A percentile compares a stretch with the other conserved stretches of the same genome.
phyloP scores from a whole-genome alignment of 1,140 invertebrate genomes.

The Frieseomelitta varia region DNA sequence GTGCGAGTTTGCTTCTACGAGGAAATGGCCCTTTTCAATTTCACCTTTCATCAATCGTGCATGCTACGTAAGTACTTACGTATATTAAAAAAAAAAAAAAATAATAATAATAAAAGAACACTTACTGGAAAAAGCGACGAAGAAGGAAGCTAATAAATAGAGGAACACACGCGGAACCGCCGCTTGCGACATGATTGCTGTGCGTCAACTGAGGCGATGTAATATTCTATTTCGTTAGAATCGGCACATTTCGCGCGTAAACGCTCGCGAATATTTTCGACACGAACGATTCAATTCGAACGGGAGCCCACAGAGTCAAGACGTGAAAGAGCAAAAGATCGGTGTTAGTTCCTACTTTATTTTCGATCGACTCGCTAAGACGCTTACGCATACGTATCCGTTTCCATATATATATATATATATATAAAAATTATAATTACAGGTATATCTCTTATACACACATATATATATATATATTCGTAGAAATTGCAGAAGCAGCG shows the following conservation, averaged over 20 bases:
- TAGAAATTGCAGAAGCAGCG: background rate
- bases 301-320: too few species aligned
- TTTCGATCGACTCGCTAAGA: background rate
- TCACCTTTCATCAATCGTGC: too few species aligned
- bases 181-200: constrained; percentile 50
- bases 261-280: constrained; percentile 1
- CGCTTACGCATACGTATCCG: background rate
- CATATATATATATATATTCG: too few species aligned
- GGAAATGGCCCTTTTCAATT: background rate
- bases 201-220: constrained; percentile 22
- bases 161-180: background rate
- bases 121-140: constrained; percentile 37
- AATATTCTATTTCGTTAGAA: constrained; percentile 50
- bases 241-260: constrained; percentile 39
- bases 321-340: background rate
- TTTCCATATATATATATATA: background rate
- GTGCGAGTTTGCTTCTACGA: constrained; percentile 10
- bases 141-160: background rate
- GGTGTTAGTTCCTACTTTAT: constrained; percentile 2
- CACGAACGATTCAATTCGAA: background rate
- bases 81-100: background rate
- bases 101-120: background rate
- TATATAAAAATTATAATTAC: constrained; percentile 21
- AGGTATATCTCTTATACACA: background rate
- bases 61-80: background rate